Evolutionary conservation across 1,140 invertebrate species (phyloP).

Genomic region (Drosophila murphyi): DNA sequence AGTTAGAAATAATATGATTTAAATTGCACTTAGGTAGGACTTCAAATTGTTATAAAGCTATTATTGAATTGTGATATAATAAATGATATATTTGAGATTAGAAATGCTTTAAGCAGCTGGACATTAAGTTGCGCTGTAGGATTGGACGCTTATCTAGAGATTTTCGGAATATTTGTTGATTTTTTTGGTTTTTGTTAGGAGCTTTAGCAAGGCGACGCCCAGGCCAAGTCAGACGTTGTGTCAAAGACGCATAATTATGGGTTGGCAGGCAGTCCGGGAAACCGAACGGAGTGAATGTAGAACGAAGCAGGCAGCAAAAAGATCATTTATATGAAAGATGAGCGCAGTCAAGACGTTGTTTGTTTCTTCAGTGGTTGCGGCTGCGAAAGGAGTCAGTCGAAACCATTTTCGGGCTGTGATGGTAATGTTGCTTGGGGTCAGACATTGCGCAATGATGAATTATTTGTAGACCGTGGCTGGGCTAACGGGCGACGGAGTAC

Average conservation of each 20-base stretch:
- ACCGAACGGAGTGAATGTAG: slow-evolving; percentile 7
- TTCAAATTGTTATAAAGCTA: too few relatives aligned
- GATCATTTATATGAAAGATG: slow-evolving; percentile 78
- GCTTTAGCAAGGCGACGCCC: slow-evolving; percentile 22
- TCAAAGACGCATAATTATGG: slow-evolving; percentile 78
- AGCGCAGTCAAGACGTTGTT: slow-evolving; percentile 50
- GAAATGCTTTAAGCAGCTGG: not conserved
- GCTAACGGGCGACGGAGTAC: slow-evolving; percentile 4
- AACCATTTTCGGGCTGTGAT: slow-evolving; percentile 22
- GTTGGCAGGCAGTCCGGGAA: slow-evolving; percentile 48
- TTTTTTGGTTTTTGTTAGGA: slow-evolving; percentile 22
- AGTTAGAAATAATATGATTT: too few relatives aligned
- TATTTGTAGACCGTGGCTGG: slow-evolving; percentile 72
- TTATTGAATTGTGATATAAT: too few relatives aligned
- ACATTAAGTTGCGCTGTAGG: not conserved
- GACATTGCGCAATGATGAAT: slow-evolving; percentile 66
- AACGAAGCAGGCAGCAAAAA: slow-evolving; percentile 42
- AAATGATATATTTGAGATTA: too few relatives aligned
- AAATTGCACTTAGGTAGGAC: too few relatives aligned
- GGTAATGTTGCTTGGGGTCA: slow-evolving; percentile 58
- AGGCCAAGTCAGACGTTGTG: slow-evolving; percentile 22
- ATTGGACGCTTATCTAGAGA: slow-evolving; percentile 1
- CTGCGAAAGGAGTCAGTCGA: slow-evolving; percentile 45
- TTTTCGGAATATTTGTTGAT: slow-evolving; percentile 6
- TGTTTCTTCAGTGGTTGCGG: slow-evolving; percentile 23